phyloP scores from a whole-genome alignment of 2,888 invertebrate species.

The Troides helena region DNA sequence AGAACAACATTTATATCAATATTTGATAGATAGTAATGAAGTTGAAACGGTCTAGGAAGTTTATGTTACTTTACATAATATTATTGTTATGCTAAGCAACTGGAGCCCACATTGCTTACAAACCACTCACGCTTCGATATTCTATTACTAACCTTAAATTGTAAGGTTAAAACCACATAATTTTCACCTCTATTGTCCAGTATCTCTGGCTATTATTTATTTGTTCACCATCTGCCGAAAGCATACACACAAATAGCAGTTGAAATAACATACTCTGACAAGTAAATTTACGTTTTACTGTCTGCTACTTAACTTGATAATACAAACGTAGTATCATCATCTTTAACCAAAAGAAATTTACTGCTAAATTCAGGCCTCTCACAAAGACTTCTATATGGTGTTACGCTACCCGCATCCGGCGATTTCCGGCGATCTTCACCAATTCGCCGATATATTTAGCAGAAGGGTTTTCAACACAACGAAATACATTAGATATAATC shows the following conservation, averaged over 20 bases:
- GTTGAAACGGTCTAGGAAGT: constrained; percentile 19
- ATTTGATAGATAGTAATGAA: constrained; percentile 1
- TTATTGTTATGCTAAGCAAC: constrained; percentile 20
- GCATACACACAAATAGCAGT: too few relatives aligned
- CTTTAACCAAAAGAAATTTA: too few relatives aligned
- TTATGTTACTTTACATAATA: constrained; percentile 23
- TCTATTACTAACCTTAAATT: constrained; percentile 13
- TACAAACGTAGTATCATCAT: too few relatives aligned
- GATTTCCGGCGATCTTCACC: too few relatives aligned
- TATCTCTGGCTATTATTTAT: not conserved
- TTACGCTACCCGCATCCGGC: too few relatives aligned
- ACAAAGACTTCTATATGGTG: too few relatives aligned
- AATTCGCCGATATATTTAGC: too few relatives aligned
- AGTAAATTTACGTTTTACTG: not conserved
- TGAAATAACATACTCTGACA: too few relatives aligned
- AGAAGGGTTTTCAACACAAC: too few relatives aligned
- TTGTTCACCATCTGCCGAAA: too few relatives aligned
- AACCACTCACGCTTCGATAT: constrained; percentile 4
- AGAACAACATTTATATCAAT: not conserved
- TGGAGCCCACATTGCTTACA: constrained; percentile 9
- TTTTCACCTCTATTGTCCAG: not conserved
- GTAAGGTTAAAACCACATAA: not conserved
- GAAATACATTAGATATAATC: too few relatives aligned
- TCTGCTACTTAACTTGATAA: not conserved
- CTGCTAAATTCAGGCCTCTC: too few relatives aligned